A percentile compares a stretch with the other conserved stretches of the same genome.
Evolutionary conservation across 1,140 invertebrate genomes (phyloP).

Genomic region (Lutraria rhynchaena): DNA sequence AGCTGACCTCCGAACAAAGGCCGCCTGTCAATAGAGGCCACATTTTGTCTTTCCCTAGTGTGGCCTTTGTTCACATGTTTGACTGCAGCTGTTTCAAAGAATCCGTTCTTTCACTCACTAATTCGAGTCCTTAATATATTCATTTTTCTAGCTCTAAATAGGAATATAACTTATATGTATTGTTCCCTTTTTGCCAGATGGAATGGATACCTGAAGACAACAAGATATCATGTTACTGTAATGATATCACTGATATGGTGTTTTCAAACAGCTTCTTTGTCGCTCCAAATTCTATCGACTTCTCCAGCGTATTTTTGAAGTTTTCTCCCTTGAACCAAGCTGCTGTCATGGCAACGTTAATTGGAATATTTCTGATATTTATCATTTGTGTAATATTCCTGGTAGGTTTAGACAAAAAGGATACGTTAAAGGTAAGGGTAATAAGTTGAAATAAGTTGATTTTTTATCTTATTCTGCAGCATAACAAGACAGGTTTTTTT

Average conservation of each 20-base stretch:
- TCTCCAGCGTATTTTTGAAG: constrained; percentile 7
- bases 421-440: constrained; percentile 3
- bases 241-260: neutral
- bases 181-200: neutral
- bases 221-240: constrained; percentile 2
- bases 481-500: too few species aligned
- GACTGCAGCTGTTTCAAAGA: neutral
- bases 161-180: neutral
- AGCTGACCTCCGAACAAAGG: too few species aligned
- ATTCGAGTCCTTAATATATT: too few species aligned
- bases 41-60: too few species aligned
- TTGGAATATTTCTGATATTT: neutral
- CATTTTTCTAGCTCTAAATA: too few species aligned
- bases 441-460: too few species aligned
- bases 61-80: too few species aligned
- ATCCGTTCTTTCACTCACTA: too few species aligned
- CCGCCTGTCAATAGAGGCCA: too few species aligned
- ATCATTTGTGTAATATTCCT: neutral
- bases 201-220: neutral
- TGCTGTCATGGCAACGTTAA: neutral
- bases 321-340: constrained; percentile 20
- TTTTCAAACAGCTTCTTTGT: constrained; percentile 6
- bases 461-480: too few species aligned
- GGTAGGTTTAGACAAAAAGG: neutral
- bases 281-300: constrained; percentile 18